Conservation (phyloP, 2,888 invertebrate species). For the Bibio marci region DNA sequence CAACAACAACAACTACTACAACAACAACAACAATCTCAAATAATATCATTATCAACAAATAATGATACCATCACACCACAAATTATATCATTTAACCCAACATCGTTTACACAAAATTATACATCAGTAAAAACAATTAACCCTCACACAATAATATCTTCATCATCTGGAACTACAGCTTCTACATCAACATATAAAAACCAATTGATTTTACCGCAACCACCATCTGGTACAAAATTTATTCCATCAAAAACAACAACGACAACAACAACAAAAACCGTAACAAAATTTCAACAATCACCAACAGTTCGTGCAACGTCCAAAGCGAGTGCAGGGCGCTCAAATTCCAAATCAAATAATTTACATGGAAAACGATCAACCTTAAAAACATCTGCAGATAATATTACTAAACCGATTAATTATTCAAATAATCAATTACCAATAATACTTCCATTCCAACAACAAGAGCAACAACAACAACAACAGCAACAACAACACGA, state of each 20-base stretch:
- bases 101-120: constrained; percentile 2
- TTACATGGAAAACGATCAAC: too few relatives aligned
- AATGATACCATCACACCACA: constrained; percentile 14
- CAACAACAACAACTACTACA: not conserved
- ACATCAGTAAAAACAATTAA: constrained; percentile 20
- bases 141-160: too few relatives aligned
- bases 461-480: constrained; percentile 33
- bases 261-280: constrained; percentile 32
- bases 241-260: too few relatives aligned
- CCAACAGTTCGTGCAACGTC: constrained; percentile 8
- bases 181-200: constrained; percentile 30
- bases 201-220: constrained; percentile 31
- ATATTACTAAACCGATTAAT: not conserved
- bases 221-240: constrained; percentile 18
- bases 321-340: too few relatives aligned
- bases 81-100: constrained; percentile 21
- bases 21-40: constrained; percentile 5
- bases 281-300: constrained; percentile 11
- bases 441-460: too few relatives aligned
- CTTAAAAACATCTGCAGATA: too few relatives aligned
- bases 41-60: constrained; percentile 4
- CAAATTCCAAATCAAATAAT: too few relatives aligned
- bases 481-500: constrained; percentile 10
- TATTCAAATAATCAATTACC: constrained; percentile 19
- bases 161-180: too few relatives aligned